phyloP scores from a whole-genome alignment of 2,797 vertebrate genomes.

The Clamator glandarius region DNA sequence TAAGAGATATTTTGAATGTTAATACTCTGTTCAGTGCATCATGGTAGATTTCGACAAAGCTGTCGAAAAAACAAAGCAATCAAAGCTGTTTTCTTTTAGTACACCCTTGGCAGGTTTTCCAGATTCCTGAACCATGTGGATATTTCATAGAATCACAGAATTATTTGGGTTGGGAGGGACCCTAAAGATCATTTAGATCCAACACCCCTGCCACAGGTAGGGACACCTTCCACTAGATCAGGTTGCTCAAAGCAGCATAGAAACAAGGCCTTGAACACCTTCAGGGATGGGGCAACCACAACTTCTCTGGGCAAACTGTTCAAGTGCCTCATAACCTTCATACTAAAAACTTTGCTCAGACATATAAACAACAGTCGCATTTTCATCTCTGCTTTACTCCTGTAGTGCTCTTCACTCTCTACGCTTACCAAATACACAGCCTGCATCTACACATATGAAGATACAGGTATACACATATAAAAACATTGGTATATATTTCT shows the following conservation, averaged over 20 bases:
- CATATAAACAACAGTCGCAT: not conserved
- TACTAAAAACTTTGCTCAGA: not conserved
- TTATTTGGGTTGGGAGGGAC: too few species aligned
- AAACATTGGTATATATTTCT: not conserved
- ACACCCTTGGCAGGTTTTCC: not conserved
- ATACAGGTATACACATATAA: not conserved
- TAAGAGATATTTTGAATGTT: not conserved
- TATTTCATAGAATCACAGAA: not conserved
- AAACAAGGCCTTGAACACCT: too few species aligned
- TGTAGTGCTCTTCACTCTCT: not conserved
- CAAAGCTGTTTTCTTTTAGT: not conserved
- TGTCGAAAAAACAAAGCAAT: too few species aligned
- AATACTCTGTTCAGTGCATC: not conserved
- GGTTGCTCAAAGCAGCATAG: too few species aligned
- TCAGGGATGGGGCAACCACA: too few species aligned
- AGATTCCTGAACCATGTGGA: not conserved
- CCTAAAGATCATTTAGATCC: too few species aligned
- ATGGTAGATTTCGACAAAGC: not conserved
- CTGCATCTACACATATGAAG: not conserved
- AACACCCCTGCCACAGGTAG: too few species aligned
- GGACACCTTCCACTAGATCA: too few species aligned
- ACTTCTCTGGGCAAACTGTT: too few species aligned
- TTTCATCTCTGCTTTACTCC: not conserved
- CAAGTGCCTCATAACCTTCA: too few species aligned
- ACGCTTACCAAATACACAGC: not conserved